Evolutionary conservation across 2,797 vertebrate species (phyloP), one percentile per base, ranked within the genome.

Genomic region (Danio albolineatus): DNA sequence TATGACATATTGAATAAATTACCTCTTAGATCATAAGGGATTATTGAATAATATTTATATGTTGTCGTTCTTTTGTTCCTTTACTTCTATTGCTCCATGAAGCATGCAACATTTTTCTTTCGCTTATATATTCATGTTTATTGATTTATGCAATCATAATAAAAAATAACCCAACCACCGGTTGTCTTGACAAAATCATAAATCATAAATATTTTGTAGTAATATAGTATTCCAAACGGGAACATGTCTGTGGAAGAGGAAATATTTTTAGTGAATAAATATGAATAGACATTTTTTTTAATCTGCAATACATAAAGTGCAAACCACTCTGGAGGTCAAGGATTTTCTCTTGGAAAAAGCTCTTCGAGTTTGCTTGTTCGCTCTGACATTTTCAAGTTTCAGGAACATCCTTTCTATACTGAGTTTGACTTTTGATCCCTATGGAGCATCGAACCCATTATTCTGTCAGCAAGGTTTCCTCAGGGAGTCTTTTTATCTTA

Each of bases 371-470:
- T 54, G 14, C 67, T 8, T 17, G 36, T 41, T 72, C 53, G 12
- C 17, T 72, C 17, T 72, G 70, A 72, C 70, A 72, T 72, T 44
- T 72, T 57, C 36, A 43, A 57, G 53, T 57, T 57, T 73, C 48
- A 53, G 39, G 67, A 70, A 53, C 67, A 53, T 19, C 48, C 49
- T 57, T 57, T 44, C 19, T 73, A 14, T 10, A 46, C 70, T 0
- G 49, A 59, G 53, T 73, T 59, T 73, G 53, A 73, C 70, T 59
- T 59, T 10, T 73, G 38, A 44, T 73, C 70, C 70, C 19, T 28
- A 6, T 1, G n/a, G 39, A 73, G 53, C 57, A 53, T 59, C 19
- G 17, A 46, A 16, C 54, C 39, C 19, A 8, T 72, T 57, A 57
- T 57, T 44, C 13, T 59, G 39, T 73, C 39, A 43, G 39, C 2